Evolutionary conservation across 2,888 invertebrate genomes (phyloP).

Genomic region (Drepanosiphum platanoidis): DNA sequence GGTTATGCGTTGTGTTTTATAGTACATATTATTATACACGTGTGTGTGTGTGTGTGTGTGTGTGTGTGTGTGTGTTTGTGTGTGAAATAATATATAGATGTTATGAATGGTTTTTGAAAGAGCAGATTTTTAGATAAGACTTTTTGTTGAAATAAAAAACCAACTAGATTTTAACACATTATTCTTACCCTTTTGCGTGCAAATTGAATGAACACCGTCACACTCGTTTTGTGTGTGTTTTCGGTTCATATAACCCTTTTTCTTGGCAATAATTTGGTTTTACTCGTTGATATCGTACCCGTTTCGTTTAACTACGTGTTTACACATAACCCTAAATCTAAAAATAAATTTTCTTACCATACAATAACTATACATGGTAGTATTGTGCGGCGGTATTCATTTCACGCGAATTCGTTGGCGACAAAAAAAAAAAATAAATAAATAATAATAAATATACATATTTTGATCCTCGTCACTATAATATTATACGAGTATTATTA

Average conservation of each 20-base stretch:
- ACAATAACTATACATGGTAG: background rate
- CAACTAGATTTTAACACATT: conserved; percentile 18
- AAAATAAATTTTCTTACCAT: background rate
- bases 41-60: too few species aligned
- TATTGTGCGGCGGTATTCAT: too few species aligned
- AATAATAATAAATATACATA: too few species aligned
- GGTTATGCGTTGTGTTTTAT: background rate
- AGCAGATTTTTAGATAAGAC: conserved; percentile 8
- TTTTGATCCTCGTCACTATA: too few species aligned
- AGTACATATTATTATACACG: background rate
- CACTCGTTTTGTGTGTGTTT: conserved; percentile 4
- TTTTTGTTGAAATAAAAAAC: background rate
- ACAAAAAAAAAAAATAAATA: background rate
- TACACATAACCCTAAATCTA: background rate
- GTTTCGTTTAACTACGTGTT: background rate
- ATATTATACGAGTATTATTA: too few species aligned
- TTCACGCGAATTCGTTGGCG: background rate
- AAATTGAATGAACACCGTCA: background rate
- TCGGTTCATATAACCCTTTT: conserved; percentile 3
- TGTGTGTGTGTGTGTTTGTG: too few species aligned
- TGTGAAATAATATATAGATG: background rate
- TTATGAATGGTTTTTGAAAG: background rate
- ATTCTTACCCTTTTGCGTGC: background rate
- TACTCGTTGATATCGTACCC: conserved; percentile 1
- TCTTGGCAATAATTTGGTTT: conserved; percentile 37